Percentiles rank a stretch among this genome's conserved stretches.
These are phyloP conservation scores for Zygaena filipendulae DNA, from an alignment of 2,888 invertebrate genomes.

Conservation along the genomic window DNA sequence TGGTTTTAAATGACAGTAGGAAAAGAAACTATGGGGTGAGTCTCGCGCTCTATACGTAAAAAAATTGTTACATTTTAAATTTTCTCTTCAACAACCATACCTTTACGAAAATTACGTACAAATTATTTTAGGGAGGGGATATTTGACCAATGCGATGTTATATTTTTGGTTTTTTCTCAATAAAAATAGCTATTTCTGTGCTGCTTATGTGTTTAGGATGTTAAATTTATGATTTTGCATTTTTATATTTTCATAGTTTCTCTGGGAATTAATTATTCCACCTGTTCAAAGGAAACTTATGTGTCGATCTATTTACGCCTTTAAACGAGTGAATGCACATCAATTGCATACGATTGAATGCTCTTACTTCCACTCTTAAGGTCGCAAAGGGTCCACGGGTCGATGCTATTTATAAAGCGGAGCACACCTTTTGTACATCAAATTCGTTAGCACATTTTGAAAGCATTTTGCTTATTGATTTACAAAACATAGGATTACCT, in stretches of 20 bases:
- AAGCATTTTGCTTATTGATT: too few relatives aligned
- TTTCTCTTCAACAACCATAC: too few relatives aligned
- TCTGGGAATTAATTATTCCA: too few relatives aligned
- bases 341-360: conserved; percentile 53
- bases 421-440: conserved; percentile 18
- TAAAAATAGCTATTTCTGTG: conserved; percentile 8
- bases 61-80: conserved; percentile 12
- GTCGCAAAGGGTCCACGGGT: conserved; percentile 32
- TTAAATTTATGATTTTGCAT: conserved; percentile 6
- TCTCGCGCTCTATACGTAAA: too few relatives aligned
- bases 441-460: too few relatives aligned
- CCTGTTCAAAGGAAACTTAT: too few relatives aligned
- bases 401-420: conserved; percentile 41
- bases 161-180: conserved; percentile 42
- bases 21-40: conserved; percentile 86
- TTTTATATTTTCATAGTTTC: too few relatives aligned
- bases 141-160: conserved; percentile 58
- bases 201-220: conserved; percentile 8
- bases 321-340: conserved; percentile 42
- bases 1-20: conserved; percentile 80
- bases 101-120: too few relatives aligned
- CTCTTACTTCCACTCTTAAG: conserved; percentile 39
- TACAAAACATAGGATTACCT: too few relatives aligned
- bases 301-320: too few relatives aligned
- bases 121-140: conserved; percentile 69